Percentiles rank a stretch among this genome's conserved stretches.
phyloP scores from a whole-genome alignment of 2,888 invertebrate species.

The Odontomyia ornata region DNA sequence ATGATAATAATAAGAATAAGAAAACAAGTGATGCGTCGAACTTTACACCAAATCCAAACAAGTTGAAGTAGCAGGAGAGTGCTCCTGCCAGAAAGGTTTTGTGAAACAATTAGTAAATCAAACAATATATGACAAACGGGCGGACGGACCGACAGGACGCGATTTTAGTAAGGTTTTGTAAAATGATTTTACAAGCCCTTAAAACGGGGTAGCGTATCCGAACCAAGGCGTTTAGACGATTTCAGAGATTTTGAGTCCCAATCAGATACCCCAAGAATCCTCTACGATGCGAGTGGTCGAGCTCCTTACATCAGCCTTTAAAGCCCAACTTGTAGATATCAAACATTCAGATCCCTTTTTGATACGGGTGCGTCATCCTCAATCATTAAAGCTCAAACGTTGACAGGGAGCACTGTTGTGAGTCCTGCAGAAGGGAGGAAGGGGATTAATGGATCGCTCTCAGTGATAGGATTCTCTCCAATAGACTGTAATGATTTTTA shows the following conservation, averaged over 20 bases:
- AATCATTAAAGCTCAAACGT: neutral
- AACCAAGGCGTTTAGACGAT: neutral
- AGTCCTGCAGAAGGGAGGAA: too few species aligned
- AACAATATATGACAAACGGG: too few species aligned
- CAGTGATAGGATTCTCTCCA: neutral
- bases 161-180: too few species aligned
- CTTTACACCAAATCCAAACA: neutral
- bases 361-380: slow-evolving; percentile 5
- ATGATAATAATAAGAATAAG: neutral
- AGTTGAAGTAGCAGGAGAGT: too few species aligned
- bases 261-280: neutral
- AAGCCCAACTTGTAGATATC: neutral
- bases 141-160: too few species aligned
- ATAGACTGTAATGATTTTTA: too few species aligned
- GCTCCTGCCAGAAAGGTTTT: too few species aligned
- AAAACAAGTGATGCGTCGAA: neutral
- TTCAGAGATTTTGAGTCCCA: neutral
- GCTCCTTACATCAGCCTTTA: neutral
- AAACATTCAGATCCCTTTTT: neutral
- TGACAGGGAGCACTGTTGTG: neutral
- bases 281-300: neutral
- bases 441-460: neutral
- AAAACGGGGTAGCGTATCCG: too few species aligned
- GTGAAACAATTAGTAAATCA: too few species aligned
- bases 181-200: too few species aligned